These are phyloP conservation scores for Dicerorhinus sumatrensis DNA, from an alignment of 2,113 vertebrate genomes.

Conservation along the genomic window DNA sequence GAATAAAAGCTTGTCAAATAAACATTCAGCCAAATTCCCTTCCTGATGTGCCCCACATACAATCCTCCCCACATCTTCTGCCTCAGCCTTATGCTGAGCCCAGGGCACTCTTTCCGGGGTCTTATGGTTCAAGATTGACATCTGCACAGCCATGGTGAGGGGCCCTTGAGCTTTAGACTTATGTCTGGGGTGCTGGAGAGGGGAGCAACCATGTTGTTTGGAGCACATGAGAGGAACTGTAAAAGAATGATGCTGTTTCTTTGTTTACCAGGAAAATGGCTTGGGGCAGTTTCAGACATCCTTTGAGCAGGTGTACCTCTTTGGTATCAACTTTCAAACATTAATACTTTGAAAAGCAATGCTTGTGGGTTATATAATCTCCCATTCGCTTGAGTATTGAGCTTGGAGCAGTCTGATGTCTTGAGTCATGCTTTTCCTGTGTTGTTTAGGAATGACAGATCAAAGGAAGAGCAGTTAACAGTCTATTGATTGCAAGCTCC, in stretches of 20 bases:
- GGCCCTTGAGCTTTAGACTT: not conserved
- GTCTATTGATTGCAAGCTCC: too few species aligned
- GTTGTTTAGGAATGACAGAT: not conserved
- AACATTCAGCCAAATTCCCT: too few species aligned
- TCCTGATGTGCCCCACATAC: too few species aligned
- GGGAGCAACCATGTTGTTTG: accelerated
- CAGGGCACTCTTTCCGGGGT: not conserved
- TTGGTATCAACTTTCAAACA: not conserved
- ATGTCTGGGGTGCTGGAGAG: not conserved
- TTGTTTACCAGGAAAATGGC: not conserved
- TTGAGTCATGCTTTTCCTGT: not conserved
- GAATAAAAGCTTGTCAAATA: not conserved
- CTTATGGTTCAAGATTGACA: not conserved
- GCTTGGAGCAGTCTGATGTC: not conserved
- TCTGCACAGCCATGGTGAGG: not conserved
- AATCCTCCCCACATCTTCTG: too few species aligned
- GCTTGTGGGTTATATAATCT: not conserved
- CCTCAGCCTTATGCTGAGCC: not conserved
- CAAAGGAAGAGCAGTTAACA: not conserved
- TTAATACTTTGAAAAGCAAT: not conserved
- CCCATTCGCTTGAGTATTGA: not conserved
- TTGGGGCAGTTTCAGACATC: not conserved
- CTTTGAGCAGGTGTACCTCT: not conserved
- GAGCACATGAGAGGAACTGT: not conserved
- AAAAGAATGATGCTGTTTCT: not conserved